These are phyloP conservation scores for Melinaea menophilus DNA, from an alignment of 2,888 invertebrate genomes.

Conservation along the genomic window DNA sequence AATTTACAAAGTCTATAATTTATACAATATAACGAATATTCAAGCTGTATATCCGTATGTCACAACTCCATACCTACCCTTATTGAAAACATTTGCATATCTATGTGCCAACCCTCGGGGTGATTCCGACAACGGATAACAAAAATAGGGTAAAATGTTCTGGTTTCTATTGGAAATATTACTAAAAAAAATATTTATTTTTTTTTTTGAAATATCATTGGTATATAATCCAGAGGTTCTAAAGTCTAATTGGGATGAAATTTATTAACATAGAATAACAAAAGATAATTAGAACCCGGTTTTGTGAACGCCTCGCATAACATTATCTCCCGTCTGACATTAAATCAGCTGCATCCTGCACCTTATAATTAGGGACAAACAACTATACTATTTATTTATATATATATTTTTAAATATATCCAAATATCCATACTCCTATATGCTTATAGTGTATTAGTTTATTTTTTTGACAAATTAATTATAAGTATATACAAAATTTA, in stretches of 20 bases:
- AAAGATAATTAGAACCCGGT: slow-evolving; percentile 64
- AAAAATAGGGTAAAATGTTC: slow-evolving; percentile 24
- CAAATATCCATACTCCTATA: too few relatives aligned
- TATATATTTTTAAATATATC: too few relatives aligned
- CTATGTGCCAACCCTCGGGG: slow-evolving; percentile 49
- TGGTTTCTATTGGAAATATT: slow-evolving; percentile 7
- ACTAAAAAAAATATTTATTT: background rate
- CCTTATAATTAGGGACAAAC: slow-evolving; percentile 21
- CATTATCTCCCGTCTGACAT: slow-evolving; percentile 41
- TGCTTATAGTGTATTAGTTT: too few relatives aligned
- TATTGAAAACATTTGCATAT: slow-evolving; percentile 74
- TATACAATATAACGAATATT: slow-evolving; percentile 29
- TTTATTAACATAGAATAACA: slow-evolving; percentile 77
- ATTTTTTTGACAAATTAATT: too few relatives aligned
- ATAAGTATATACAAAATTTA: too few relatives aligned
- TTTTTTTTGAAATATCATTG: background rate
- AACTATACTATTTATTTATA: slow-evolving; percentile 21
- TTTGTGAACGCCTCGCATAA: slow-evolving; percentile 48
- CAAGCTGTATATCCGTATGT: slow-evolving; percentile 31
- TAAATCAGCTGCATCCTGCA: slow-evolving; percentile 33
- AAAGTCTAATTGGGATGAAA: slow-evolving; percentile 50
- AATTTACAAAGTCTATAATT: slow-evolving; percentile 21
- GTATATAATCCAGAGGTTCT: slow-evolving; percentile 27
- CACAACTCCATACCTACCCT: slow-evolving; percentile 38
- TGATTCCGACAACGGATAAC: slow-evolving; percentile 27